Percentiles rank a stretch among this genome's conserved stretches.
These are phyloP conservation scores for Rhineura floridana DNA, from an alignment of 2,113 vertebrate species.

Conservation along the genomic window DNA sequence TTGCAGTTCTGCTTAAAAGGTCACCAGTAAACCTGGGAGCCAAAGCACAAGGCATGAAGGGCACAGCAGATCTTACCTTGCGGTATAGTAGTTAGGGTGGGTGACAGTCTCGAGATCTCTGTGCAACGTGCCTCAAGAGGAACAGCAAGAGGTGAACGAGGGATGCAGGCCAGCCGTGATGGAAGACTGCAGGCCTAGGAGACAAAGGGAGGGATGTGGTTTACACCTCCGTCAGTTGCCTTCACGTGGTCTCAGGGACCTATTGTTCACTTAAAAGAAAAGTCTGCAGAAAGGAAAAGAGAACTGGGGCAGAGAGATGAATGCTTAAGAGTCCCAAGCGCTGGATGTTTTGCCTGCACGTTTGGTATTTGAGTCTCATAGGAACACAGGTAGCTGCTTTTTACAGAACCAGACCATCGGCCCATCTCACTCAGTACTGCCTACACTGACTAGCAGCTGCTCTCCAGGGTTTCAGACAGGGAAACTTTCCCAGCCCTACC, in stretches of 20 bases:
- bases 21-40: accelerated
- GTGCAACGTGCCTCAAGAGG: not conserved
- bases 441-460: too few relatives aligned
- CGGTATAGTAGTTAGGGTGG: too few relatives aligned
- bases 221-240: not conserved
- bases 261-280: not conserved
- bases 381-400: too few relatives aligned
- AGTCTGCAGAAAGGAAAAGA: not conserved
- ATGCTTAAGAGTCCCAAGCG: not conserved
- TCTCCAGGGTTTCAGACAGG: too few relatives aligned
- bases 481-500: too few relatives aligned
- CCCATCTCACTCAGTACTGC: too few relatives aligned
- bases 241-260: slow-evolving; percentile 1
- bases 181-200: not conserved
- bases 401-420: too few relatives aligned
- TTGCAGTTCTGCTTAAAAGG: not conserved
- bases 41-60: not conserved
- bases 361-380: too few relatives aligned
- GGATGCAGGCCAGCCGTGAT: not conserved
- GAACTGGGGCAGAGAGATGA: not conserved
- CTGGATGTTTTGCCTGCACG: too few relatives aligned
- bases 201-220: slow-evolving; percentile 34
- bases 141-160: not conserved
- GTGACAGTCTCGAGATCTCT: not conserved
- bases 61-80: not conserved